Base-by-base conservation (phyloP, 2,888 invertebrate species). In the Halictus ligatus region DNA sequence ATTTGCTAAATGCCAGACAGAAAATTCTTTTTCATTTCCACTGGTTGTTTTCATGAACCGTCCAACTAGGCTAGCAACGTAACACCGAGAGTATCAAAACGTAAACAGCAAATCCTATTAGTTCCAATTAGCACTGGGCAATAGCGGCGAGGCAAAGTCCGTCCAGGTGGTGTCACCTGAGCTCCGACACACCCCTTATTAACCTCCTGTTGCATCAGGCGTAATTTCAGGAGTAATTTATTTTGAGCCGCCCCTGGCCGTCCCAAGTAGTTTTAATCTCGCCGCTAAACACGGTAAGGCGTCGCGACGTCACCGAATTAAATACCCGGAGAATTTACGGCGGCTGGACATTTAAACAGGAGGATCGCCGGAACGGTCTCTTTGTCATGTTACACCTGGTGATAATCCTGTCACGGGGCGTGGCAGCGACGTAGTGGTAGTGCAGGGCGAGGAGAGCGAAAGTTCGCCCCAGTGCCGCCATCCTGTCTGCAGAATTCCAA, bases 391-490 rank as follows among this genome's bases (percentile, higher is more conserved):
- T 78, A 71, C 85, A 87, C 85, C 85, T 82, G 85, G 81, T 80
- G 48, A 81, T 79, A 75, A 64, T 73, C 40, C 12, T n/a, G 79
- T 85, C 74, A 79, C 77, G 87, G 89, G 86, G 89, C 89, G 90
- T 87, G 89, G 90, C 87, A 89, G 83, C 88, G 91, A 91, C 88
- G 89, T 87, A 87, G 91, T 89, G 86, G 86, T 87, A 77, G 87
- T 80, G 81, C 83, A 74, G 89, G 87, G 87, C 91, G 92, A 94
- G 94, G 74, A 94, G 94, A 89, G 89, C 87, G 89, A 89, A 89
- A 89, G 94, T 94, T 94, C 94, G 94, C 93, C 94, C 87, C 87
- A 84, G 81, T 84, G 86, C 81, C 84, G 86, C 81, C 94, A 93
- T 94, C 93, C 94, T 93, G 94, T 93, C 92, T 93, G 92, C 91